Evolutionary conservation across 2,113 vertebrate genomes (phyloP).

Genomic region (Scortum barcoo): DNA sequence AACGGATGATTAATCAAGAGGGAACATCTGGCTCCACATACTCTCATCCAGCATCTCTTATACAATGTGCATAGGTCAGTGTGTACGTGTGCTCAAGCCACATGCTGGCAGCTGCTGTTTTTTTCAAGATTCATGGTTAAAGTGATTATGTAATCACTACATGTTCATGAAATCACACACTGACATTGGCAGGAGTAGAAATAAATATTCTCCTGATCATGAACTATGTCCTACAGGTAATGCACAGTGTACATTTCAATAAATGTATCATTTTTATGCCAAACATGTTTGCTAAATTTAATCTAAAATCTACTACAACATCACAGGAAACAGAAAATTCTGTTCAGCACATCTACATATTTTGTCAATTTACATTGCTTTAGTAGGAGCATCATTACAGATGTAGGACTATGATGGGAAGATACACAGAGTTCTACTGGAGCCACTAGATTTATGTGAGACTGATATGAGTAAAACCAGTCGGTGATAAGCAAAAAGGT

Average conservation of each 20-base stretch:
- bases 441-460: neutral
- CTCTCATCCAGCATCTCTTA: neutral
- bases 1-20: neutral
- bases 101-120: constrained; percentile 19
- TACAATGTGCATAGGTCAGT: neutral
- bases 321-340: neutral
- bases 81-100: neutral
- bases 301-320: too few species aligned
- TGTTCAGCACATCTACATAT: neutral
- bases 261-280: too few species aligned
- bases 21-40: constrained; percentile 17
- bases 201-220: neutral
- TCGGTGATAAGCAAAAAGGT: neutral
- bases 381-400: neutral
- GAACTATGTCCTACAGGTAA: neutral
- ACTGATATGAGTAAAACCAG: neutral
- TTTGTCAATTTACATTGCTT: neutral
- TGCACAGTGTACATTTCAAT: too few species aligned
- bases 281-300: too few species aligned
- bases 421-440: neutral
- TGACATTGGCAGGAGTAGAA: too few species aligned
- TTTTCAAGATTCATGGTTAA: neutral
- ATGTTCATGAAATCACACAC: neutral
- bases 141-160: constrained; percentile 3
- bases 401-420: neutral